Base-by-base conservation (phyloP, 2,113 vertebrate genomes). In the Sylvia atricapilla region DNA sequence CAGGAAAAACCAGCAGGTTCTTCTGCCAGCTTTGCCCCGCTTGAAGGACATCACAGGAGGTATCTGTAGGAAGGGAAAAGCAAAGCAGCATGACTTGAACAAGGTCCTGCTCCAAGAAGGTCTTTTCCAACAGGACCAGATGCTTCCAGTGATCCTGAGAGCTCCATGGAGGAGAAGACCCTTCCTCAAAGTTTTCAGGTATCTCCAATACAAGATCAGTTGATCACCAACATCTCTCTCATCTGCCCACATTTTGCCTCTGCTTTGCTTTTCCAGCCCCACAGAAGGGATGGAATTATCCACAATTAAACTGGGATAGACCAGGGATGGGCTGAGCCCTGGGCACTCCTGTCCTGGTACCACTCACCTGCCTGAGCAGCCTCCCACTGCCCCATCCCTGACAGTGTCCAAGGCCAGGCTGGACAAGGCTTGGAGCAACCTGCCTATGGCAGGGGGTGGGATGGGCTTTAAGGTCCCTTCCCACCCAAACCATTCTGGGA, bases 1-100 rank as follows among this genome's bases (percentile, higher is more conserved):
- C 11, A 7, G 2, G 10, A 52, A 52, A 84, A 69, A 35, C 2
- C 4, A 81, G 63, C 33, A 43, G 46, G 33, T 41, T 28, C 35
- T 81, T n/a, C 69, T 85, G 78, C 50, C 75, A 75, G 33, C 70
- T 39, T 58, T 23, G 17, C 47, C 25, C 13, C 0, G 0, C 11
- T 21, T 33, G 7, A 46, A 31, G 43, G 3, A 8, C 25, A 19
- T 37, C 47, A 31, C 62, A 50, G 62, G 19, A 59, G 64, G 33
- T 0, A 0, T 50, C 41, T 30, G 0, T 3, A 75, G 58, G 27
- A 41, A n/a, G 30, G 28, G n/a, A 33, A 76, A 75, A 80, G 49
- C 62, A 63, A 67, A 41, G 39, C 15, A 85, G 44, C 44, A 39
- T 69, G 41, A 50, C 24, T 18, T 44, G 21, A 72, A 33, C 33